phyloP scores from a whole-genome alignment of 2,797 vertebrate genomes.

The Melanotaenia maccullochi region DNA sequence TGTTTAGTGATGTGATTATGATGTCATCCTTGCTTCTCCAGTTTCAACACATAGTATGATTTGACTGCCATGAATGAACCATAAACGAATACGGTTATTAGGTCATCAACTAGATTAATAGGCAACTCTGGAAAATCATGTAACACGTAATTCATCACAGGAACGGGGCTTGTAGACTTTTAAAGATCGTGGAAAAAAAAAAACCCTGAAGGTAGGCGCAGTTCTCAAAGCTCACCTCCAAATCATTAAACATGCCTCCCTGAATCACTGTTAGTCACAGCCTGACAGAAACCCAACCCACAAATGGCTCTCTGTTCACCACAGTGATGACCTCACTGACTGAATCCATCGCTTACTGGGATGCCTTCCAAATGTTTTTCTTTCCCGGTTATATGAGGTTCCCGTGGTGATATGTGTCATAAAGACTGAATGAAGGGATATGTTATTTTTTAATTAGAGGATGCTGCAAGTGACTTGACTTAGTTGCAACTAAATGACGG shows the following conservation, averaged over 20 bases:
- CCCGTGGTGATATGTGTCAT: slow-evolving; percentile 66
- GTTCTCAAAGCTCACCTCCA: slow-evolving; percentile 59
- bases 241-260: slow-evolving; percentile 59
- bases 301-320: slow-evolving; percentile 56
- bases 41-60: slow-evolving; percentile 60
- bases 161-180: slow-evolving; percentile 40
- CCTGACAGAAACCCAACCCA: slow-evolving; percentile 56
- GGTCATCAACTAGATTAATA: slow-evolving; percentile 54
- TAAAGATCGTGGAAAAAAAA: slow-evolving; percentile 13
- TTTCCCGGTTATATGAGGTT: slow-evolving; percentile 67
- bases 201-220: slow-evolving; percentile 12
- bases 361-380: slow-evolving; percentile 55
- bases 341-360: slow-evolving; percentile 45
- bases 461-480: slow-evolving; percentile 44
- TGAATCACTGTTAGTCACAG: slow-evolving; percentile 71
- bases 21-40: slow-evolving; percentile 37
- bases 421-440: slow-evolving; percentile 53
- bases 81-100: slow-evolving; percentile 59
- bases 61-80: slow-evolving; percentile 56
- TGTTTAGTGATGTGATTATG: slow-evolving; percentile 40
- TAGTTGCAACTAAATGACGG: slow-evolving; percentile 38
- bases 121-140: slow-evolving; percentile 49
- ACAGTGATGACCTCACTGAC: slow-evolving; percentile 65
- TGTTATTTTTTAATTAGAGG: slow-evolving; percentile 63
- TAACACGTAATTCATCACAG: slow-evolving; percentile 42